Base-by-base conservation (phyloP, 1,140 invertebrate genomes). In the Euglossa dilemma region DNA sequence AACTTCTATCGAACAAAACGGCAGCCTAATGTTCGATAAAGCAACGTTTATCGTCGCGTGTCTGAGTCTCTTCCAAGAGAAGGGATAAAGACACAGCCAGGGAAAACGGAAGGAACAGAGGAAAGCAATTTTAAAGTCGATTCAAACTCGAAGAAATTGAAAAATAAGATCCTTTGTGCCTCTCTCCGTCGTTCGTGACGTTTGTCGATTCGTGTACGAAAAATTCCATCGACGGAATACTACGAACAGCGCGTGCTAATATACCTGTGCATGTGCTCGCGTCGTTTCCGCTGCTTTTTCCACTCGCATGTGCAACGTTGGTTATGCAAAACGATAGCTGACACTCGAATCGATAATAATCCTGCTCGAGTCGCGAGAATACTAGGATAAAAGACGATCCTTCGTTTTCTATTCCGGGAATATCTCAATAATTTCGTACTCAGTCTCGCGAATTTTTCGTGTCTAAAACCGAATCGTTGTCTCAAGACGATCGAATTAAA, bases 61-160 rank as follows among this genome's bases (percentile, higher is more conserved):
- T 43, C 25, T 66, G 20, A 45, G 45, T 18, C 28, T 47, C 20
- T n/a, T 16, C 9, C 18, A 20, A 23, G 5, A n/a, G 6, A 57
- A 43, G 9, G 28, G 20, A 47, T 14, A 20, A 63, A 52, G 18
- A 52, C 43, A 36, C 8, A 28, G 20, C 11, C 50, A 57, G 11
- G 12, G 18, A 3, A 16, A 18, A 43, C 14, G 16, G 1, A 20
- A 57, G 11, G 71, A n/a, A 43, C 20, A 23, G 18, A 47, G 18
- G 14, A 59, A 79, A 61, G 77, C 77, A 80, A 71, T 80, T 59
- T 80, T 9, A 50, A 80, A 80, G 56, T 80, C 64, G 50, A 78
- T 69, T 78, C 64, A 6, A 50, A 71, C 66, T 25, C 56, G 70
- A 74, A 73, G 69, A 52, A 73, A 80, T 80, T 74, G 78, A 74